These are phyloP conservation scores for Microctenopoma lineatum DNA, from an alignment of 2,797 vertebrate species.

Conservation along the genomic window DNA sequence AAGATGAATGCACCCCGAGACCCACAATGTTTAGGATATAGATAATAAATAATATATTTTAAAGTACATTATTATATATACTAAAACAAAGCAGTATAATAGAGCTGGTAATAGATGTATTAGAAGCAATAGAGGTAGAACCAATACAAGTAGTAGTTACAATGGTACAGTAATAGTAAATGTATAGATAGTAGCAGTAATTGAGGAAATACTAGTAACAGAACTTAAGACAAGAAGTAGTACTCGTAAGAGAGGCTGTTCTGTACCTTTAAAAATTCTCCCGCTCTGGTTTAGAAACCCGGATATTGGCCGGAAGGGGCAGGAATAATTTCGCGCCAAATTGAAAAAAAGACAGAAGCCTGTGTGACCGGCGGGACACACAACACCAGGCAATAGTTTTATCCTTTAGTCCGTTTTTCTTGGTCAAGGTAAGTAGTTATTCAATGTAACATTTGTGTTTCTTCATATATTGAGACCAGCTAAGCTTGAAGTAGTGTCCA, in stretches of 20 bases:
- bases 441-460: rapidly evolving
- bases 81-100: no score
- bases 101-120: no score
- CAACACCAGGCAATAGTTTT: rapidly evolving
- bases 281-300: conserved; percentile 54
- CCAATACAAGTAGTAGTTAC: neutral
- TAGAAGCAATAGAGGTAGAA: neutral
- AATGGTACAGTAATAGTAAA: neutral
- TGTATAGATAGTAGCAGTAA: neutral
- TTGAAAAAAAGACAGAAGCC: conserved; percentile 49
- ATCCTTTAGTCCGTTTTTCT: neutral
- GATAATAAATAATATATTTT: no score
- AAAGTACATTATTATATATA: no score
- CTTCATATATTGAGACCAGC: no score
- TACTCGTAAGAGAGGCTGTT: neutral
- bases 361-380: neutral
- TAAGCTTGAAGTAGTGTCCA: rapidly evolving
- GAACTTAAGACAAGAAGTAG: neutral
- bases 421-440: conserved; percentile 11
- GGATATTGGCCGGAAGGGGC: conserved; percentile 49
- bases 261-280: conserved; percentile 73
- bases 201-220: neutral
- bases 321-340: conserved; percentile 71
- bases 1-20: conserved; percentile 13
- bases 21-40: no score